phyloP scores from a whole-genome alignment of 2,888 invertebrate species.

The Orchestes rusci region DNA sequence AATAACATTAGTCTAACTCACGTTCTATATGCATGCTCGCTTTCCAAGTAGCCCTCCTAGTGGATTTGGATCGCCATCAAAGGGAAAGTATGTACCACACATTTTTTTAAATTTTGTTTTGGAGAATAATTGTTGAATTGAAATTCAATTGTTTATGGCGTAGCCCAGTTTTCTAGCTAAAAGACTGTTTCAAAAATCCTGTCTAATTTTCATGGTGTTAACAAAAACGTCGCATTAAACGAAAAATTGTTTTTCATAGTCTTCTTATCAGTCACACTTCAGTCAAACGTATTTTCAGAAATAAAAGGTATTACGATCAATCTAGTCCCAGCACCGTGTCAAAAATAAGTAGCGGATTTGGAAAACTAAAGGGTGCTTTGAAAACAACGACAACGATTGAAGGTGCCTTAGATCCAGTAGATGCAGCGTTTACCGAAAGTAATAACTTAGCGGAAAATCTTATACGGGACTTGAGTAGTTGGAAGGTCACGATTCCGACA shows the following conservation, averaged over 20 bases:
- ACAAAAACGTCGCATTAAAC: no score
- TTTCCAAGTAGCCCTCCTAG: slow-evolving; percentile 10
- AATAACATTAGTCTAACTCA: no score
- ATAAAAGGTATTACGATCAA: slow-evolving; percentile 35
- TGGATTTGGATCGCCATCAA: slow-evolving; percentile 35
- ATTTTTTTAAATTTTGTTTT: background rate
- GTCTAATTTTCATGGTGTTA: no score
- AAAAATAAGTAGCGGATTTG: slow-evolving; percentile 51
- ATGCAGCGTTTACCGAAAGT: slow-evolving; percentile 42
- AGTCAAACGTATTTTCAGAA: slow-evolving; percentile 31
- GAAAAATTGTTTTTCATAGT: no score
- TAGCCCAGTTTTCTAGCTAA: no score
- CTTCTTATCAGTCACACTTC: no score
- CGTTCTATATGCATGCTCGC: no score
- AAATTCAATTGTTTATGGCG: background rate
- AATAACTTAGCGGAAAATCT: slow-evolving; percentile 39
- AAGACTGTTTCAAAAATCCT: no score
- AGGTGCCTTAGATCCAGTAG: slow-evolving; percentile 38
- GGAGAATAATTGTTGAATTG: background rate
- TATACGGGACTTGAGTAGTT: slow-evolving; percentile 56
- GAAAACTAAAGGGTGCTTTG: slow-evolving; percentile 56
- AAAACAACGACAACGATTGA: slow-evolving; percentile 49
- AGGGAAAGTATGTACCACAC: no score
- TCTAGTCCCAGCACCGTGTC: slow-evolving; percentile 40
- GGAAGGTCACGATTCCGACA: slow-evolving; percentile 57